Conservation (phyloP, 1,140 invertebrate genomes). For the Pantala flavescens region DNA sequence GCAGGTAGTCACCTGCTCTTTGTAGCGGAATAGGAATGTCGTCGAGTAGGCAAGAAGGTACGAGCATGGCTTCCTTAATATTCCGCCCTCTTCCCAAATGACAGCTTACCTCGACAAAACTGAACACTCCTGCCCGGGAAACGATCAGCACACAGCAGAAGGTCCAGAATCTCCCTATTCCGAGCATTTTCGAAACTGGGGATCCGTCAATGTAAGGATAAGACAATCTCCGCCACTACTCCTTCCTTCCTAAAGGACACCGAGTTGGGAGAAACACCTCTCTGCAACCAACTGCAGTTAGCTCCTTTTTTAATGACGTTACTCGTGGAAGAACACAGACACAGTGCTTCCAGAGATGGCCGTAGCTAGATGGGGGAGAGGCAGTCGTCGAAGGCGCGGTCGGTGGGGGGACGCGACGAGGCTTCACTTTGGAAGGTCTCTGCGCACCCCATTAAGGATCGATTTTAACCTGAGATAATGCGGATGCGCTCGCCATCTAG, state of each 20-base stretch:
- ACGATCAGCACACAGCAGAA: not conserved
- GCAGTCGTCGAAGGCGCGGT: not conserved
- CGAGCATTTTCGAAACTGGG: not conserved
- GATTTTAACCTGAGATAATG: not conserved
- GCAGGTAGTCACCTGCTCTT: too few species aligned
- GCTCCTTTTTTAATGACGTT: constrained; percentile 3
- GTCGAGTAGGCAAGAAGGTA: not conserved
- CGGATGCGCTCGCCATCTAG: not conserved
- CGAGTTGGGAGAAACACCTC: not conserved
- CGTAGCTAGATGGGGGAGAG: not conserved
- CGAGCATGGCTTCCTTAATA: not conserved
- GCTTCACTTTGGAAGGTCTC: not conserved
- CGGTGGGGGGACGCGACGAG: not conserved
- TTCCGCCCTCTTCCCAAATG: not conserved
- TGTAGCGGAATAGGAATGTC: not conserved
- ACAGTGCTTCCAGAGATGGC: not conserved
- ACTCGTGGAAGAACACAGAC: not conserved
- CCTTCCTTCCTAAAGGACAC: not conserved
- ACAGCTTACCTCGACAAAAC: not conserved
- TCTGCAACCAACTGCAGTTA: constrained; percentile 1
- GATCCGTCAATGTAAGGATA: not conserved
- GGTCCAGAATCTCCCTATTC: constrained; percentile 7
- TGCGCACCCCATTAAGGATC: not conserved
- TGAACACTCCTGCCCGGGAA: not conserved
- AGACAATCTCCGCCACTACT: not conserved